These are phyloP conservation scores for Enteromius mattozi DNA, from an alignment of 2,797 vertebrate species.

Conservation along the genomic window DNA sequence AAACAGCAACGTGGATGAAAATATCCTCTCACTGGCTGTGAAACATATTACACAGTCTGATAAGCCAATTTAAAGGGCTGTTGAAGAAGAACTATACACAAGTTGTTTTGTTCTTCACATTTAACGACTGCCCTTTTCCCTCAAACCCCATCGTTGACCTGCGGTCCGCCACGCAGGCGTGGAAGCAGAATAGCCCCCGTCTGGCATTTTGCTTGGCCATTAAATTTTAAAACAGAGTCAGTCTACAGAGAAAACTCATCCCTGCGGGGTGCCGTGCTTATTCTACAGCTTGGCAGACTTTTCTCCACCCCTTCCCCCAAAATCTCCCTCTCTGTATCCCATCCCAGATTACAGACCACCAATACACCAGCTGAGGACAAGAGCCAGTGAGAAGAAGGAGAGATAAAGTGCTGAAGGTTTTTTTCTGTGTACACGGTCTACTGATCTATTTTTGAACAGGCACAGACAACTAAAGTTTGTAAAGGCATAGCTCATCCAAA, in stretches of 20 bases:
- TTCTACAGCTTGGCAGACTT: constrained; percentile 65
- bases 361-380: constrained; percentile 29
- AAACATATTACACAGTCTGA: constrained; percentile 57
- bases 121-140: constrained; percentile 55
- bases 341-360: constrained; percentile 55
- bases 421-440: neutral
- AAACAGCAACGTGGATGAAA: neutral
- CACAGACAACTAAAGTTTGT: neutral
- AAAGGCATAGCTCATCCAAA: neutral
- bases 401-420: neutral
- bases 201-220: constrained; percentile 73
- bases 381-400: constrained; percentile 33
- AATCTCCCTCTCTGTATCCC: constrained; percentile 38
- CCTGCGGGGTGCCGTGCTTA: constrained; percentile 61
- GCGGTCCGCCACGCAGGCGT: constrained; percentile 47
- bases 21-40: constrained; percentile 40
- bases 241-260: constrained; percentile 60
- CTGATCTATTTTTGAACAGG: neutral
- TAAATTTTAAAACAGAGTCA: constrained; percentile 75
- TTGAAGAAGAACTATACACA: constrained; percentile 56
- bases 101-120: constrained; percentile 61
- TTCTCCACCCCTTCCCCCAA: constrained; percentile 44
- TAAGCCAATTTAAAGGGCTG: constrained; percentile 38
- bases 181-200: constrained; percentile 65
- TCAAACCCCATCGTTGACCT: constrained; percentile 67